These are phyloP conservation scores for Achlya flavicornis DNA, from an alignment of 2,888 invertebrate species.

Conservation along the genomic window DNA sequence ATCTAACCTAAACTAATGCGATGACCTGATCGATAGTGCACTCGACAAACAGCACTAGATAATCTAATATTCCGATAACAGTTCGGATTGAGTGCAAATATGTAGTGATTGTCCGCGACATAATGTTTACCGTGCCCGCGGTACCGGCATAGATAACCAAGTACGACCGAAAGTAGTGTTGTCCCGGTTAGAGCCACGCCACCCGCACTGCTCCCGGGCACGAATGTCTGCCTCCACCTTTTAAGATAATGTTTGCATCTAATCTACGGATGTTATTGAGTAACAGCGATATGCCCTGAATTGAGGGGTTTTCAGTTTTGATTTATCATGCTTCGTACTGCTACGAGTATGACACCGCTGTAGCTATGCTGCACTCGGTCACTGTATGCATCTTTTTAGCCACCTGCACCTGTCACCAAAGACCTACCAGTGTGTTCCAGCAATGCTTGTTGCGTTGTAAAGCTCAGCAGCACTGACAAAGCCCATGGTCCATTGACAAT, in stretches of 20 bases:
- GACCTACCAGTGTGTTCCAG: too few species aligned
- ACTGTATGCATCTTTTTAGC: too few species aligned
- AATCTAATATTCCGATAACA: constrained; percentile 43
- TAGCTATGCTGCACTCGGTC: too few species aligned
- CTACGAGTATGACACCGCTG: too few species aligned
- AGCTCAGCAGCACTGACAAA: too few species aligned
- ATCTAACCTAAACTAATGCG: not conserved
- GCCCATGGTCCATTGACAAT: too few species aligned
- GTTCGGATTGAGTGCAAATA: constrained; percentile 38
- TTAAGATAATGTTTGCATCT: constrained; percentile 17
- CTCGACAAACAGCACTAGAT: constrained; percentile 19
- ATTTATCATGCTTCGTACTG: not conserved
- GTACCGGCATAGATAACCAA: constrained; percentile 29
- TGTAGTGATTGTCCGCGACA: constrained; percentile 17
- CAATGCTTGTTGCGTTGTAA: too few species aligned
- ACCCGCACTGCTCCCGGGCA: not conserved
- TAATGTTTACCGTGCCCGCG: constrained; percentile 29
- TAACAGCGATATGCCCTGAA: not conserved
- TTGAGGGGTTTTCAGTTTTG: not conserved
- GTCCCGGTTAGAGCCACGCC: not conserved
- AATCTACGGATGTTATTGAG: constrained; percentile 12
- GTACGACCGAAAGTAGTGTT: constrained; percentile 9
- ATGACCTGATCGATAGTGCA: constrained; percentile 15
- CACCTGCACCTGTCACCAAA: too few species aligned
- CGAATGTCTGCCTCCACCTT: constrained; percentile 11